These are phyloP conservation scores for Anoura caudifer DNA, from an alignment of 2,113 vertebrate species.

Conservation along the genomic window DNA sequence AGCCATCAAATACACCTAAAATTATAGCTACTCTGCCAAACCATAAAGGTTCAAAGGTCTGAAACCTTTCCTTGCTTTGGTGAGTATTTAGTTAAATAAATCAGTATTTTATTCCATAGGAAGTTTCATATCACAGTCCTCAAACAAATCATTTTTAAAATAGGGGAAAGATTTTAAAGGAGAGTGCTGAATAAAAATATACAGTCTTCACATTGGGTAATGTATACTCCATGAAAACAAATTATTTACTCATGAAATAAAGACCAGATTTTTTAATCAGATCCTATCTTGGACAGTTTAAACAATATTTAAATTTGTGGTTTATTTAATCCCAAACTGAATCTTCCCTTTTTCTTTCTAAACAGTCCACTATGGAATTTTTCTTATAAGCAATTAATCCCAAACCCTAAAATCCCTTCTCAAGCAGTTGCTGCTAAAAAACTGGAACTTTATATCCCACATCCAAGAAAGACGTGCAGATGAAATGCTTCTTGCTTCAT, in stretches of 20 bases:
- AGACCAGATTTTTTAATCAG: conserved; percentile 27
- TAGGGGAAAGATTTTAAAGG: conserved; percentile 24
- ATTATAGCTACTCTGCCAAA: conserved; percentile 33
- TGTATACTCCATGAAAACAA: conserved; percentile 26
- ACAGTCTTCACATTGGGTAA: conserved; percentile 1
- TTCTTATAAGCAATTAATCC: conserved; percentile 57
- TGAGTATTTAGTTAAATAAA: conserved; percentile 54
- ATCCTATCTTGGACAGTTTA: not conserved
- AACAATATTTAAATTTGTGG: conserved; percentile 52
- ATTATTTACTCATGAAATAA: conserved; percentile 43
- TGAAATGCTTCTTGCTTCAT: conserved; percentile 65
- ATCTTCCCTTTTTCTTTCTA: conserved; percentile 26
- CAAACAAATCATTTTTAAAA: conserved; percentile 6
- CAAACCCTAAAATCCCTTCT: conserved; percentile 35
- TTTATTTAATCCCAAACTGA: conserved; percentile 35
- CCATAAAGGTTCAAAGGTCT: conserved; percentile 39
- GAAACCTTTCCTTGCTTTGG: conserved; percentile 61
- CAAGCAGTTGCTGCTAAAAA: conserved; percentile 24
- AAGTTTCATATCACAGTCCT: conserved; percentile 33
- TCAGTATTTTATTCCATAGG: conserved; percentile 27
- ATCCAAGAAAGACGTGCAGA: conserved; percentile 54
- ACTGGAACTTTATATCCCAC: not conserved
- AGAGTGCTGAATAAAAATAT: conserved; percentile 45
- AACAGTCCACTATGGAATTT: conserved; percentile 54
- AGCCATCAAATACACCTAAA: conserved; percentile 25